Evolutionary conservation across 2,797 vertebrate genomes (phyloP).

Genomic region (Schizopygopsis malacanthus): DNA sequence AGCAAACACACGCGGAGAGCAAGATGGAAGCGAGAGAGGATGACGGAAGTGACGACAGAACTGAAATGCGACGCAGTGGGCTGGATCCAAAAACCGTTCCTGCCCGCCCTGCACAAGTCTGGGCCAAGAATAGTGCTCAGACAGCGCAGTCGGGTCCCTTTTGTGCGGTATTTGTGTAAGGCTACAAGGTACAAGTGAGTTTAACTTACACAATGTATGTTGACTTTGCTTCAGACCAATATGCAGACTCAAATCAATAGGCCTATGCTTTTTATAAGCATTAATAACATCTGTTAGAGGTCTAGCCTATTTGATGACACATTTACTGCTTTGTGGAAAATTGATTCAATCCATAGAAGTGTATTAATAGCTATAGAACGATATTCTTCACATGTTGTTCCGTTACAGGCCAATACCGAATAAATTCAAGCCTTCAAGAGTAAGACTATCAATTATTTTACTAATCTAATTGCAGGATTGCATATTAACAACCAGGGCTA

Average conservation of each 20-base stretch:
- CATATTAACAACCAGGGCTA: neutral
- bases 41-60: slow-evolving; percentile 77
- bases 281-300: neutral
- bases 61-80: slow-evolving; percentile 44
- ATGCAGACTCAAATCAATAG: neutral
- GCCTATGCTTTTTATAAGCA: no score
- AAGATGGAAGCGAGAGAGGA: slow-evolving; percentile 82
- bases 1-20: slow-evolving; percentile 81
- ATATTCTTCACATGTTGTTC: neutral
- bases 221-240: neutral
- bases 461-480: neutral
- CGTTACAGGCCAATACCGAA: neutral
- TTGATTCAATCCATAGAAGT: neutral
- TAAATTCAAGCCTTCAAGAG: neutral
- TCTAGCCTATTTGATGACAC: neutral
- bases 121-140: neutral
- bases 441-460: neutral
- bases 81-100: slow-evolving; percentile 3
- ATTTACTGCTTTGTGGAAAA: neutral
- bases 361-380: neutral
- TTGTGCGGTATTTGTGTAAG: neutral
- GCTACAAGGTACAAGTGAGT: neutral
- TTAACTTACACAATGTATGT: neutral
- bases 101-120: neutral
- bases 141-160: neutral